Conservation (phyloP, 2,888 invertebrate species). For the Altica lythri region DNA sequence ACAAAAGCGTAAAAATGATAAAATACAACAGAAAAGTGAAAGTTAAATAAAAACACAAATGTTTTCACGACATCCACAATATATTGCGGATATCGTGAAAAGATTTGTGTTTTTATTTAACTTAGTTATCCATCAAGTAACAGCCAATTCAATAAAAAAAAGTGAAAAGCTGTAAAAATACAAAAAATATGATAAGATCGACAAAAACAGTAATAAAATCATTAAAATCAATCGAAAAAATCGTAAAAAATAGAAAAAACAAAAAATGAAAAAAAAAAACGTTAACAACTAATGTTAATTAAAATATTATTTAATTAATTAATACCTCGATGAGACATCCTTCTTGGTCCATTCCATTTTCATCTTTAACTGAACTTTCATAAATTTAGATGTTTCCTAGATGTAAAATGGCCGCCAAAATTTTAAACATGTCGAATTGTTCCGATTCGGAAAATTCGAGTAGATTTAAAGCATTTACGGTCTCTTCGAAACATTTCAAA, state of each 20-base stretch:
- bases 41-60: too few relatives aligned
- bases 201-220: too few relatives aligned
- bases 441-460: slow-evolving; percentile 79
- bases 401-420: slow-evolving; percentile 88
- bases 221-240: too few relatives aligned
- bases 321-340: slow-evolving; percentile 68
- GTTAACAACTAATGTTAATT: not conserved
- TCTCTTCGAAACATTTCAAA: slow-evolving; percentile 78
- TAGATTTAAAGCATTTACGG: slow-evolving; percentile 70
- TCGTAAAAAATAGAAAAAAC: not conserved
- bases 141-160: too few relatives aligned
- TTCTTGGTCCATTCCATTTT: slow-evolving; percentile 67
- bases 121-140: too few relatives aligned
- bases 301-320: not conserved
- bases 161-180: too few relatives aligned
- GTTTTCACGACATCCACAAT: too few relatives aligned
- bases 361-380: slow-evolving; percentile 54
- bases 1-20: too few relatives aligned
- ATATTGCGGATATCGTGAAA: too few relatives aligned
- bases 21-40: too few relatives aligned
- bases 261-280: not conserved
- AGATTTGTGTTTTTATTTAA: too few relatives aligned
- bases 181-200: too few relatives aligned
- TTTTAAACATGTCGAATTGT: slow-evolving; percentile 80
- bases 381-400: slow-evolving; percentile 81